Percentiles rank a stretch among this genome's conserved stretches.
Conservation (phyloP, 2,888 invertebrate species). For the Andrena marginata region DNA sequence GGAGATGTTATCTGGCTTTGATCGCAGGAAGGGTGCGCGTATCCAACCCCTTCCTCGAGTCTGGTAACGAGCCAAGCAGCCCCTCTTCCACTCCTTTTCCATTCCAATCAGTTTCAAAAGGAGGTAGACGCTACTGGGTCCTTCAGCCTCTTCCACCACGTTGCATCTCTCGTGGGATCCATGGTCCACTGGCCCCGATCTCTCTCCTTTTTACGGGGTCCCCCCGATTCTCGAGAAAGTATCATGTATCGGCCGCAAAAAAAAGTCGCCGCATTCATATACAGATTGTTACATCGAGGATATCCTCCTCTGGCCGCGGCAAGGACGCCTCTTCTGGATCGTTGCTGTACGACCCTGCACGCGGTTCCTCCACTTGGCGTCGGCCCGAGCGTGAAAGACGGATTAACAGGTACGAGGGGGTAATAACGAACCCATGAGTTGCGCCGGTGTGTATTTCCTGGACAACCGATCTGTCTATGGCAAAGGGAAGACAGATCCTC, state of each 20-base stretch:
- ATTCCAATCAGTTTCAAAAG: conserved; percentile 75
- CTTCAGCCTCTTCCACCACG: conserved; percentile 44
- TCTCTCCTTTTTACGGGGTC: conserved; percentile 41
- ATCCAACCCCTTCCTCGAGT: conserved; percentile 71
- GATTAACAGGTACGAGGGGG: conserved; percentile 53
- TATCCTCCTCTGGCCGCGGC: conserved; percentile 39
- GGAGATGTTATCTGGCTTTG: conserved; percentile 71
- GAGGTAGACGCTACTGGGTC: conserved; percentile 33
- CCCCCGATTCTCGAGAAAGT: conserved; percentile 72
- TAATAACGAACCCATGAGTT: conserved; percentile 29
- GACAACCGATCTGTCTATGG: background rate
- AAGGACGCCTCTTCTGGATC: conserved; percentile 22
- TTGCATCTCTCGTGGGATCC: conserved; percentile 60
- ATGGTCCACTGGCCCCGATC: conserved; percentile 77
- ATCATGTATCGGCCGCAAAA: conserved; percentile 77
- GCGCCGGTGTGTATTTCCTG: background rate
- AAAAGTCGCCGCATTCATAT: conserved; percentile 72
- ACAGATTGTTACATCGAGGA: conserved; percentile 66
- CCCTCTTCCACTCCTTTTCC: conserved; percentile 69
- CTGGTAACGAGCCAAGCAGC: conserved; percentile 67
- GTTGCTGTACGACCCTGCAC: conserved; percentile 7
- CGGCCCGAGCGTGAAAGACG: conserved; percentile 48
- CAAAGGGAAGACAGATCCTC: background rate
- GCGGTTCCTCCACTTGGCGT: conserved; percentile 27
- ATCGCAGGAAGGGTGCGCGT: conserved; percentile 67